Base-by-base conservation (phyloP, 2,888 invertebrate species). In the Disparrhopalites patrizii region DNA sequence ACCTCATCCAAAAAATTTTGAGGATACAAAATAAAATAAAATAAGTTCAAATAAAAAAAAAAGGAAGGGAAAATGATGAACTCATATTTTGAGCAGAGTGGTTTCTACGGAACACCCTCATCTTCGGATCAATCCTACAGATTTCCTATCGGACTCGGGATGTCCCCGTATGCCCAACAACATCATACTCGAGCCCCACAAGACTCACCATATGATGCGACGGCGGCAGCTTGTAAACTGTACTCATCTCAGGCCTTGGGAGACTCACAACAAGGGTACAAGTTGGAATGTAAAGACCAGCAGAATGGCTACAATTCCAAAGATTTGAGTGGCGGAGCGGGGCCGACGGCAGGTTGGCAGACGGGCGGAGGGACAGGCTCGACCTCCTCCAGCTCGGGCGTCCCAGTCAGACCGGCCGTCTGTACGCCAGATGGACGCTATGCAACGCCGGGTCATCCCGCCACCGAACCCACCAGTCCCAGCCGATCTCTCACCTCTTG, bases 51-150 rank as follows among this genome's bases (percentile, higher is more conserved):
- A n/a, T n/a, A n/a, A n/a, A 54, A 18, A 54, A 10, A 38, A n/a
- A 36, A 38, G 3, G 8, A 23, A 15, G 52, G 36, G 57, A 73
- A 74, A 61, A 77, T 76, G 77, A 93, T 93, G 93, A 93, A 93
- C 89, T 93, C 93, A 80, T 94, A 93, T 82, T 94, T 93, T 81
- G 93, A 93, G 84, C 93, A 93, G 84, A 89, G 90, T 81, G 93
- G 93, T 81, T 94, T 94, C 84, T 93, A 94, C 84, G 92, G 93
- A 78, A 85, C 88, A 78, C 91, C 92, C 81, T 73, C 77, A 88
- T 91, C 83, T 88, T 92, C 82, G 85, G 87, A 80, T 81, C 86
- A 92, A 64, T 85, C 91, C 78, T 85, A 91, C 78, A 89, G 91
- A 72, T 93, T 93, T 79, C 93, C 93, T 18, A 82, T 93, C 64